phyloP scores from a whole-genome alignment of 2,113 vertebrate species.

The Gopherus evgoodei region DNA sequence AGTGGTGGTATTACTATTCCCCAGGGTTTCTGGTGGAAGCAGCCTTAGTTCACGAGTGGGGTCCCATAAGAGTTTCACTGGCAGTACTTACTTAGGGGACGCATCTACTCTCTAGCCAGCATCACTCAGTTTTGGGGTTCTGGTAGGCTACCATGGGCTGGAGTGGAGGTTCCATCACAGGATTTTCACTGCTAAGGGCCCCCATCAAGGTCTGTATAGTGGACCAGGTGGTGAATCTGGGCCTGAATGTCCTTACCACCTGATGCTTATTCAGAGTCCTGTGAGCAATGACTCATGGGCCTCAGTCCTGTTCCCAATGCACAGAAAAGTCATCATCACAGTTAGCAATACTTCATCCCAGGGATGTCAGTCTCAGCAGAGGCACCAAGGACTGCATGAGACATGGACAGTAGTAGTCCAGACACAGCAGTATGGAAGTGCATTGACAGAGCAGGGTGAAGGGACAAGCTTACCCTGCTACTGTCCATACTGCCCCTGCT shows the following conservation, averaged over 20 bases:
- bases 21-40: background rate
- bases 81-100: background rate
- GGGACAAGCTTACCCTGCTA: background rate
- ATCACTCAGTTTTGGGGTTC: background rate
- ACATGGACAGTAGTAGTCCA: background rate
- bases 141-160: background rate
- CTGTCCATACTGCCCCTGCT: background rate
- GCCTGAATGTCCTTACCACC: background rate
- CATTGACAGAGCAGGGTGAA: background rate
- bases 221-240: background rate
- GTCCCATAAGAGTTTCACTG: background rate
- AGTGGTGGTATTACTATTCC: background rate
- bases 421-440: background rate
- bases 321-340: background rate
- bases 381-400: background rate
- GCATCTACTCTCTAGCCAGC: background rate
- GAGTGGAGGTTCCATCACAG: background rate
- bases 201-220: background rate
- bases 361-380: background rate
- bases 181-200: background rate
- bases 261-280: background rate
- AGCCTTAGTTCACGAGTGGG: background rate
- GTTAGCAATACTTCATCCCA: background rate
- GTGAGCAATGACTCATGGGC: background rate
- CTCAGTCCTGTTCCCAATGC: background rate